phyloP scores from a whole-genome alignment of 2,888 invertebrate genomes.

The Dicyrtomina minuta region DNA sequence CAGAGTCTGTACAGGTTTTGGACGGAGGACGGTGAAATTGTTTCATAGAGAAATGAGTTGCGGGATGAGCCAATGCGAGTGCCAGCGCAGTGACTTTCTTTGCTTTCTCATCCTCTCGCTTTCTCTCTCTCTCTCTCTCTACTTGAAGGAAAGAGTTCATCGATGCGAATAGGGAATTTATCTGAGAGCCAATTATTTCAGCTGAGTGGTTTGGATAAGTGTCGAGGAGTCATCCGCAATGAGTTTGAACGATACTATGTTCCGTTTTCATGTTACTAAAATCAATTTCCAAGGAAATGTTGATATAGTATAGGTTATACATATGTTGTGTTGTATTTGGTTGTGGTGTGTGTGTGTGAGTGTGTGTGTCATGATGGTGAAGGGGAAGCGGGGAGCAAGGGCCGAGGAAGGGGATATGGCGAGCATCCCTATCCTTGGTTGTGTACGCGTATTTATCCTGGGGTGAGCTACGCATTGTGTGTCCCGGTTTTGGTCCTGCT shows the following conservation, averaged over 20 bases:
- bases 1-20: background rate
- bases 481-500: no score
- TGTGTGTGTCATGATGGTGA: background rate
- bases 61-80: background rate
- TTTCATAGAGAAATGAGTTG: background rate
- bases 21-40: background rate
- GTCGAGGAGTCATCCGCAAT: constrained; percentile 29
- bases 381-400: background rate
- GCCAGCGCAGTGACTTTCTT: background rate
- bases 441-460: no score
- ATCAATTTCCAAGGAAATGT: constrained; percentile 16
- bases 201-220: constrained; percentile 31
- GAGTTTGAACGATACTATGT: constrained; percentile 16
- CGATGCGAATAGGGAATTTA: constrained; percentile 32
- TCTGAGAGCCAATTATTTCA: constrained; percentile 33
- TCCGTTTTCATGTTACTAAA: constrained; percentile 16
- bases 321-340: background rate
- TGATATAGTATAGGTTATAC: background rate
- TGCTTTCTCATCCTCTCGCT: no score
- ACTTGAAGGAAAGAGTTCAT: constrained; percentile 23
- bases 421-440: no score
- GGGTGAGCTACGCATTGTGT: background rate
- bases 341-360: background rate
- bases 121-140: no score
- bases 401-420: no score